A percentile compares a stretch with the other conserved stretches of the same genome.
Conservation (phyloP, 2,888 invertebrate species). For the Marronus borbonicus region DNA sequence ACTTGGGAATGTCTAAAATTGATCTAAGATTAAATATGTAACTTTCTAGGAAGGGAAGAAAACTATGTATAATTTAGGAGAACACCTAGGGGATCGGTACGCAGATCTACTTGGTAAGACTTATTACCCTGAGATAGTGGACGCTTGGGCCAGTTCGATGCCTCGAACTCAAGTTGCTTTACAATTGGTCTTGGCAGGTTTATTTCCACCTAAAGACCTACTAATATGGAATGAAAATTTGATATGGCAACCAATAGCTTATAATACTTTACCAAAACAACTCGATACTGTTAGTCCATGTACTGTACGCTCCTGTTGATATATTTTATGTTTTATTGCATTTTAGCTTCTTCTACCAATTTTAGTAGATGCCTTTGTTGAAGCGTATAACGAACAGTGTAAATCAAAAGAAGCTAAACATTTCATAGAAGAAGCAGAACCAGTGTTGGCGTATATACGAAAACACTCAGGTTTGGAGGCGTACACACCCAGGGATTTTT, state of each 20-base stretch:
- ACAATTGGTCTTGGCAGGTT: constrained; percentile 82
- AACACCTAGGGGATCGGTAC: constrained; percentile 81
- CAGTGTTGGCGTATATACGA: constrained; percentile 20
- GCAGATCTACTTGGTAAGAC: constrained; percentile 76
- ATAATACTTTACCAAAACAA: constrained; percentile 80
- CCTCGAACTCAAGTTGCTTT: constrained; percentile 22
- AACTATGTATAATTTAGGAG: constrained; percentile 83
- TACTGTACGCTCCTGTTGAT: too few relatives aligned
- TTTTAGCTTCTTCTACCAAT: constrained; percentile 14
- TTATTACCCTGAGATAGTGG: constrained; percentile 76
- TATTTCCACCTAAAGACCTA: constrained; percentile 78
- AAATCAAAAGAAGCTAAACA: background rate
- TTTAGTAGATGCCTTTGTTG: background rate
- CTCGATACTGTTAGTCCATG: constrained; percentile 4
- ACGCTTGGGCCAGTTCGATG: constrained; percentile 54
- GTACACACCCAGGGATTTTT: constrained; percentile 26
- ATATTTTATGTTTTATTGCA: background rate
- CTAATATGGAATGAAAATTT: constrained; percentile 79
- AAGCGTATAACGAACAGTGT: constrained; percentile 10
- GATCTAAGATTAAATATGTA: constrained; percentile 15
- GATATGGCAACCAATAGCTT: constrained; percentile 91
- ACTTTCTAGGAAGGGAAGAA: constrained; percentile 79
- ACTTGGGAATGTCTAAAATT: too few relatives aligned
- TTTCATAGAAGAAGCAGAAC: constrained; percentile 12
- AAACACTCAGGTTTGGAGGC: constrained; percentile 16